Percentiles rank a stretch among this genome's conserved stretches.
These are phyloP conservation scores for Aspiorhynchus laticeps DNA, from an alignment of 2,113 vertebrate genomes.

Conservation along the genomic window DNA sequence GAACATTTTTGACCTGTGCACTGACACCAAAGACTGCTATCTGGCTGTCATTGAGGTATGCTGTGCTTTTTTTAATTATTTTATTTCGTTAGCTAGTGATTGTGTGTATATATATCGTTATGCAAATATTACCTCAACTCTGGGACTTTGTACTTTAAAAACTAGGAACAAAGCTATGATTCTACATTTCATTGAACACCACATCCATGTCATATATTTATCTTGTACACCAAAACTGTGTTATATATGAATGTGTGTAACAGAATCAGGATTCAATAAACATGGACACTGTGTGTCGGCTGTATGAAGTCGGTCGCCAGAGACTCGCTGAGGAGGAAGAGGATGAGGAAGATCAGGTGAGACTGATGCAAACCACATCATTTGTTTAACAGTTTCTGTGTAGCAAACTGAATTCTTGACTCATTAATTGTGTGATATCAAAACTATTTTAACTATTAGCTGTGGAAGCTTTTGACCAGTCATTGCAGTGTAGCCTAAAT, in stretches of 20 bases:
- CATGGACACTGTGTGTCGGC: conserved; percentile 97
- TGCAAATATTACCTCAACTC: neutral
- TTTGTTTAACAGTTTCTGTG: too few species aligned
- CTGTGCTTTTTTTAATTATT: too few species aligned
- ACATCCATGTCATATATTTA: neutral
- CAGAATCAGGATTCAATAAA: conserved; percentile 98
- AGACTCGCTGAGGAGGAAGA: conserved; percentile 97
- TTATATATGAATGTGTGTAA: conserved; percentile 24
- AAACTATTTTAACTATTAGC: neutral
- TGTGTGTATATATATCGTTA: conserved; percentile 76
- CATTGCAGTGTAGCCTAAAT: too few species aligned
- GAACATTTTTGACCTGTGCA: conserved; percentile 98
- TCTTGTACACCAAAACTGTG: neutral
- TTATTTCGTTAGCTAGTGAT: neutral
- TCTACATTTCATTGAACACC: neutral
- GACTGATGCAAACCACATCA: neutral
- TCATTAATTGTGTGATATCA: neutral
- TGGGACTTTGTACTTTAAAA: neutral
- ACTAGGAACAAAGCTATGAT: too few species aligned
- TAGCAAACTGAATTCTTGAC: conserved; percentile 60
- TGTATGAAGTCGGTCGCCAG: conserved; percentile 96
- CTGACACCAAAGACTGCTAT: conserved; percentile 99
- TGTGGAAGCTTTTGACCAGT: neutral
- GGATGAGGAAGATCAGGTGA: conserved; percentile 86
- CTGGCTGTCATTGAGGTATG: conserved; percentile 97